Evolutionary conservation across 23 tunicate species (phyloP).

Genomic region (Halocynthia aurantium): DNA sequence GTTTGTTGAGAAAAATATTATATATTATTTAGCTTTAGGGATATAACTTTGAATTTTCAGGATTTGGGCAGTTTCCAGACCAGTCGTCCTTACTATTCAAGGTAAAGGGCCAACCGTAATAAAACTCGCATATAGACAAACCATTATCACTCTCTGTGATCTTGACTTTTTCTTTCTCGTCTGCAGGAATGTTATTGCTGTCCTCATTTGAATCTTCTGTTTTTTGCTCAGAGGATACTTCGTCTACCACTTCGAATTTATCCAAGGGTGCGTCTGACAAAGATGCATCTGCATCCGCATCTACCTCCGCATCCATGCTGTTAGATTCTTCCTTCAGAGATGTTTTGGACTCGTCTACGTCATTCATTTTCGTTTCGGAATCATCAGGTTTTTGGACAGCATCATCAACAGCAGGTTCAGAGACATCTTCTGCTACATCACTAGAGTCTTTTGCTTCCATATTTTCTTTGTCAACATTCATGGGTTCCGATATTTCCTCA

Average conservation of each 20-base stretch:
- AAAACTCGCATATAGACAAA: too few relatives aligned
- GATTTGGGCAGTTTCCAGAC: too few relatives aligned
- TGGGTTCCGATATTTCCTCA: not conserved
- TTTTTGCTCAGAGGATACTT: not conserved
- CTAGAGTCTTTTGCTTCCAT: not conserved
- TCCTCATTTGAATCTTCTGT: not conserved
- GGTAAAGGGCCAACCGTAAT: too few relatives aligned
- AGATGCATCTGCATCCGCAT: not conserved
- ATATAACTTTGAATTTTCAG: too few relatives aligned
- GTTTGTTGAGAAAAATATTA: too few relatives aligned
- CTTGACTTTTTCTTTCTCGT: conserved; percentile 10
- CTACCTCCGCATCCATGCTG: not conserved
- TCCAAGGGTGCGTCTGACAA: not conserved
- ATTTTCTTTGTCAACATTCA: not conserved
- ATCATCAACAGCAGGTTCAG: not conserved
- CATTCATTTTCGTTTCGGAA: not conserved
- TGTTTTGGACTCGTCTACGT: not conserved
- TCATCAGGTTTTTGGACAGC: not conserved
- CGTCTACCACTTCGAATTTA: not conserved
- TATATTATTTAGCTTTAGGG: too few relatives aligned
- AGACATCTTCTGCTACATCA: not conserved
- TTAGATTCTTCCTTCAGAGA: not conserved
- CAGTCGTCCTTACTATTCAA: too few relatives aligned
- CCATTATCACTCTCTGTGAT: conserved; percentile 23
- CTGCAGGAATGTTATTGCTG: not conserved